phyloP scores from a whole-genome alignment of 2,113 vertebrate species.

The Sylvietta virens region DNA sequence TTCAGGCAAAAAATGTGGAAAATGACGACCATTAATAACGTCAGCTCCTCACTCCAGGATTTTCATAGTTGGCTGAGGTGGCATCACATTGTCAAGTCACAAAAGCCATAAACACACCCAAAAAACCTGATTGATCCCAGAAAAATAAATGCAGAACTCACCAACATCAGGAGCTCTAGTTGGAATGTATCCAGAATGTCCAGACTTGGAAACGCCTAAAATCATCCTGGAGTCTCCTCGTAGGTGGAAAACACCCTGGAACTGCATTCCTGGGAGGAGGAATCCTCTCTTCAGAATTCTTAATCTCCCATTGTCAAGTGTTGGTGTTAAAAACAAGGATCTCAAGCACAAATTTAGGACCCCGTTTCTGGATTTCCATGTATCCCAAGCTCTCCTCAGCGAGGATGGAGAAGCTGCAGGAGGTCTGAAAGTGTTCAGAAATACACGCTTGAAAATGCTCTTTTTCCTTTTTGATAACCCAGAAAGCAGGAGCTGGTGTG shows the following conservation, averaged over 20 bases:
- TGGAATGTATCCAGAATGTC: rapidly evolving
- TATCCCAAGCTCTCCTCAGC: too few species aligned
- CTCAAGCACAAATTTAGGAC: neutral
- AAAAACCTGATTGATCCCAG: neutral
- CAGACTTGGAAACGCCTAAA: neutral
- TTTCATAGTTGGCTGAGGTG: neutral
- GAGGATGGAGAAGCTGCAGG: neutral
- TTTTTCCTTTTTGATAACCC: neutral
- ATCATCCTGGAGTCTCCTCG: neutral
- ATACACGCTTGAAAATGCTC: rapidly evolving
- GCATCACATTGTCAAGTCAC: neutral
- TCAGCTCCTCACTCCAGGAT: neutral
- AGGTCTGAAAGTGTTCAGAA: neutral
- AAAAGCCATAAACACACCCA: neutral
- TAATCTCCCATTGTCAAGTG: rapidly evolving
- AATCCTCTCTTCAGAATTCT: neutral
- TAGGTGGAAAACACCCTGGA: neutral
- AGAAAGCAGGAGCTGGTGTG: neutral
- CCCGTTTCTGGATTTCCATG: rapidly evolving
- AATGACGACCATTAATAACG: neutral
- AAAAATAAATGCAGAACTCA: neutral
- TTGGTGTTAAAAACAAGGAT: neutral
- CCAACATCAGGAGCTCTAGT: rapidly evolving
- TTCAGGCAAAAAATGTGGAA: constrained; percentile 31
- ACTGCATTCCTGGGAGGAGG: neutral